Evolutionary conservation across 1,140 invertebrate genomes (phyloP).

Genomic region (Anagrus nilaparvatae): DNA sequence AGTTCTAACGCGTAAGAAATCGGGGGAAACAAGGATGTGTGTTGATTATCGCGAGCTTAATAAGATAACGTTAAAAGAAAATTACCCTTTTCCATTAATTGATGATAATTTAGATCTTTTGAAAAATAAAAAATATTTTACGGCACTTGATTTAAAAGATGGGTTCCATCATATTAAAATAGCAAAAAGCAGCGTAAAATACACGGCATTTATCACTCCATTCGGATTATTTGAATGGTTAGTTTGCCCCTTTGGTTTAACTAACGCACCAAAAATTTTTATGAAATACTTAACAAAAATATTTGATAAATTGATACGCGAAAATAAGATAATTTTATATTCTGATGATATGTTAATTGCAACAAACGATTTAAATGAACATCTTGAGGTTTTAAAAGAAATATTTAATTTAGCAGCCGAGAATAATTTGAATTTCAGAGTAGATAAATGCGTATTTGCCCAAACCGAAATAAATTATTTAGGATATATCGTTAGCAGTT

Average conservation of each 20-base stretch:
- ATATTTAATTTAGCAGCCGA: conserved; percentile 3
- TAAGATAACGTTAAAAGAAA: not conserved
- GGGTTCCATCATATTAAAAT: not conserved
- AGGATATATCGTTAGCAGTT: conserved; percentile 11
- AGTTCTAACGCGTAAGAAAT: not conserved
- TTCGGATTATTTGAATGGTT: conserved; percentile 7
- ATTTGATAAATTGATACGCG: conserved; percentile 1
- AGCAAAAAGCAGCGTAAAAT: not conserved
- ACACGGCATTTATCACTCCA: not conserved
- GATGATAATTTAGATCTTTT: not conserved
- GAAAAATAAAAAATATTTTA: not conserved
- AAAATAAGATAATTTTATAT: conserved; percentile 7
- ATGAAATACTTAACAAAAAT: conserved; percentile 1
- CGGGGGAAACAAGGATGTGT: not conserved
- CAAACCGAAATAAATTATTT: conserved; percentile 6
- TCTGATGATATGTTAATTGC: conserved; percentile 13
- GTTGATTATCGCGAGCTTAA: not conserved
- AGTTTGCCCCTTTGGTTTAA: conserved; percentile 6
- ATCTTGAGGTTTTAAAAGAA: conserved; percentile 4
- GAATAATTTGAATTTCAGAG: conserved; percentile 1
- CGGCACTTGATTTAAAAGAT: not conserved
- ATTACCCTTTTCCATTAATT: too few relatives aligned
- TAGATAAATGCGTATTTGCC: conserved; percentile 7
- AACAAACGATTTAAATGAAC: not conserved
- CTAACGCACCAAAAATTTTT: conserved; percentile 5